Percentiles rank a stretch among this genome's conserved stretches.
Evolutionary conservation across 1,140 invertebrate genomes (phyloP).

Genomic region (Drosophila saltans): DNA sequence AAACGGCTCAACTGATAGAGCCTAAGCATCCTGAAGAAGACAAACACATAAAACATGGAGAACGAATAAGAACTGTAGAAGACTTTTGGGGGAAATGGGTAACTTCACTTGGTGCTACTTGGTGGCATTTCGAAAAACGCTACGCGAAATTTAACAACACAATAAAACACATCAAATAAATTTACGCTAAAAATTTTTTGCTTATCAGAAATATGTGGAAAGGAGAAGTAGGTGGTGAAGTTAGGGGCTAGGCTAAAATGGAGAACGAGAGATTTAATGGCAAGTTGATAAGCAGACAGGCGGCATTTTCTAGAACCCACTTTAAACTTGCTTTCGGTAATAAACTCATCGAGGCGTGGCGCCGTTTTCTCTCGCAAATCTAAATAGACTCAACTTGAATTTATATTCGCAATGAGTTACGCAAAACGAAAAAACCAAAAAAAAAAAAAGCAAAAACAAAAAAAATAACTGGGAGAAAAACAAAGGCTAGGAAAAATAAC

Average conservation of each 20-base stretch:
- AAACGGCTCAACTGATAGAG: constrained; percentile 68
- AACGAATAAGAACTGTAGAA: background rate
- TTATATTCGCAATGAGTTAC: constrained; percentile 43
- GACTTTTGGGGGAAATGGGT: too few relatives aligned
- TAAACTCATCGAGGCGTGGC: constrained; percentile 67
- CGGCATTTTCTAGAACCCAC: constrained; percentile 33
- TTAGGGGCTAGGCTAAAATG: background rate
- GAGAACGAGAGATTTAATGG: constrained; percentile 65
- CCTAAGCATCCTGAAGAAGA: constrained; percentile 48
- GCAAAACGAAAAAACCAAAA: background rate
- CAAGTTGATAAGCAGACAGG: constrained; percentile 68
- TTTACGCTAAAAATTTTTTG: constrained; percentile 69
- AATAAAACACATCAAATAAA: constrained; percentile 80
- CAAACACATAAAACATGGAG: constrained; percentile 12
- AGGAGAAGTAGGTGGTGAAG: background rate
- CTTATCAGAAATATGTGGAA: constrained; percentile 67
- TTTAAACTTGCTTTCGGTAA: constrained; percentile 71
- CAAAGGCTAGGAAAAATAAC: constrained; percentile 65
- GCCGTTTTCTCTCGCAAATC: constrained; percentile 64
- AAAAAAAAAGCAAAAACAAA: constrained; percentile 22
- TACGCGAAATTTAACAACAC: constrained; percentile 75
- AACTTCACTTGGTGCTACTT: background rate
- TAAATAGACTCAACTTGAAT: constrained; percentile 77
- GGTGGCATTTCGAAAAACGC: constrained; percentile 40
- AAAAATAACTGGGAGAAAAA: constrained; percentile 42